Percentiles rank a stretch among this genome's conserved stretches.
phyloP scores from a whole-genome alignment of 30 jellyfish, hydroid and myxozoan species.

The Turritopsis rubra region DNA sequence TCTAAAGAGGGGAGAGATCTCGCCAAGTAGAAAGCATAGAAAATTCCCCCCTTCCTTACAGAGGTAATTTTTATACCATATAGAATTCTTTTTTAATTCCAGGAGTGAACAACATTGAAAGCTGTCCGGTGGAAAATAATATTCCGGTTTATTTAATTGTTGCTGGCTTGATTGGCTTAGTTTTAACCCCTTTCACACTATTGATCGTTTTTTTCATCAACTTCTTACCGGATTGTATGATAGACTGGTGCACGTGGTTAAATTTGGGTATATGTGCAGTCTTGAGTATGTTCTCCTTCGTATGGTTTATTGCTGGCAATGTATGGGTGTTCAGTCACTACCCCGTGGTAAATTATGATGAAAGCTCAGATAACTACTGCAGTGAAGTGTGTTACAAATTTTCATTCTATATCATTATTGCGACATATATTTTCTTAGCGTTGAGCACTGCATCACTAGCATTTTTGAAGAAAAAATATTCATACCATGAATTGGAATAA shows the following conservation, averaged over 20 bases:
- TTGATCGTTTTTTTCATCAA: neutral
- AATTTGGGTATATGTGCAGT: neutral
- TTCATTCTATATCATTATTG: neutral
- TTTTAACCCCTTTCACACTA: neutral
- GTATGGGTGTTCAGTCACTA: constrained; percentile 14
- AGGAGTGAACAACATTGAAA: neutral
- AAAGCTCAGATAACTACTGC: neutral
- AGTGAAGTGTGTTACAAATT: neutral
- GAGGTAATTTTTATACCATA: no score
- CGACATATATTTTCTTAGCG: neutral
- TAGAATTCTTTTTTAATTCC: neutral
- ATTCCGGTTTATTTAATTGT: constrained; percentile 6
- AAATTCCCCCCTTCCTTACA: no score
- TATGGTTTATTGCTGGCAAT: constrained; percentile 12
- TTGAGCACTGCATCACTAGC: neutral
- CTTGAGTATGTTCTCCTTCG: neutral
- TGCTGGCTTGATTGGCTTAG: neutral
- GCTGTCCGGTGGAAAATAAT: neutral
- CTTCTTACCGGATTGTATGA: neutral
- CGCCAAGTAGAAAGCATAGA: neutral
- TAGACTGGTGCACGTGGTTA: neutral
- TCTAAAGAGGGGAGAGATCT: no score
- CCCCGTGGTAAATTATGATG: neutral
- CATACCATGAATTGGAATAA: neutral
- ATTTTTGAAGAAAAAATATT: neutral